These are phyloP conservation scores for Philotrypesis tridentata DNA, from an alignment of 1,140 invertebrate genomes.

Conservation along the genomic window DNA sequence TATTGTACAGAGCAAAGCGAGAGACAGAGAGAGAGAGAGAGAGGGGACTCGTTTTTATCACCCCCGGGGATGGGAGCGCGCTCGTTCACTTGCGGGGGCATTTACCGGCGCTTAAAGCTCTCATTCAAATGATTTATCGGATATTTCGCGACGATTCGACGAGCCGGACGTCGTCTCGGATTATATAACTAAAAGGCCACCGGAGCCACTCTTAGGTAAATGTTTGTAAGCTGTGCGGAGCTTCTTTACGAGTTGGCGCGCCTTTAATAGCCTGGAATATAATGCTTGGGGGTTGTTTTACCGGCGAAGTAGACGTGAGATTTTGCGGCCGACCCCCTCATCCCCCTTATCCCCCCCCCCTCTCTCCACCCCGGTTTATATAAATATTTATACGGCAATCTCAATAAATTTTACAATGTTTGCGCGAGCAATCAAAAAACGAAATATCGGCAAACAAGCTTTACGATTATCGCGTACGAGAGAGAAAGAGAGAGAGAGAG, in stretches of 20 bases:
- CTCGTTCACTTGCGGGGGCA: neutral
- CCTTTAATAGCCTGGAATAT: neutral
- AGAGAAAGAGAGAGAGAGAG: too few species aligned
- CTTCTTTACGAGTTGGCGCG: neutral
- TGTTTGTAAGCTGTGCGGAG: neutral
- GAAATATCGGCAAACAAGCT: too few species aligned
- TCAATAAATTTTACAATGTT: too few species aligned
- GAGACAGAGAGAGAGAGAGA: too few species aligned
- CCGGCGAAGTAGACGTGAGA: neutral
- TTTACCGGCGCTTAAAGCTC: conserved; percentile 5
- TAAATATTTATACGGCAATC: too few species aligned
- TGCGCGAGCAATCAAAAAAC: too few species aligned
- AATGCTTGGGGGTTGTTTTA: neutral
- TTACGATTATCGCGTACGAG: too few species aligned
- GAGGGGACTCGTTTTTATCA: neutral
- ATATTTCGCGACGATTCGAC: neutral
- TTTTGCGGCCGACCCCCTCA: too few species aligned
- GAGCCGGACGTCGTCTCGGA: neutral
- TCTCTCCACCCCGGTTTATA: too few species aligned
- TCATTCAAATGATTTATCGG: conserved; percentile 30
- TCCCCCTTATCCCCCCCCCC: too few species aligned
- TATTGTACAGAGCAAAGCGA: neutral
- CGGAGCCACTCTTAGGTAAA: too few species aligned
- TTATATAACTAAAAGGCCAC: too few species aligned
- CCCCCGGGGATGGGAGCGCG: neutral